Percentiles rank a stretch among this genome's conserved stretches.
Evolutionary conservation across 2,797 vertebrate species (phyloP).

Genomic region (Sphaeramia orbicularis): DNA sequence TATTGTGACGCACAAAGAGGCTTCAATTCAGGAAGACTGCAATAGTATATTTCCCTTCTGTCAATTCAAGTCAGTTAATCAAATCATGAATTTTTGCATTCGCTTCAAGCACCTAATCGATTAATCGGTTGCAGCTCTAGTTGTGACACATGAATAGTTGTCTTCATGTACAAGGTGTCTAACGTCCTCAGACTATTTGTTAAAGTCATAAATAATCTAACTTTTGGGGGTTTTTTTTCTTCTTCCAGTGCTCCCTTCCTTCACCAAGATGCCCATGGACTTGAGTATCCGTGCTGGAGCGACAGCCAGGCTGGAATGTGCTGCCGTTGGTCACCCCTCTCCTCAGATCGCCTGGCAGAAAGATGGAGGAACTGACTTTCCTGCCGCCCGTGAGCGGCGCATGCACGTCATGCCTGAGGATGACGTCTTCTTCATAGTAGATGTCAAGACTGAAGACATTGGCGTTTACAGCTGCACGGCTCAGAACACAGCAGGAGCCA

Average conservation of each 20-base stretch:
- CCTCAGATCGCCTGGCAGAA: slow-evolving; percentile 99
- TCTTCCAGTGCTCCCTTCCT: slow-evolving; percentile 92
- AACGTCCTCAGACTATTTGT: not conserved
- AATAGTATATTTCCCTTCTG: too few species aligned
- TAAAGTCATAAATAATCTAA: not conserved
- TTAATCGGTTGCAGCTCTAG: too few species aligned
- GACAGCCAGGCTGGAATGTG: slow-evolving; percentile 94
- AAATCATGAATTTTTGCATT: too few species aligned
- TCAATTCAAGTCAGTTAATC: too few species aligned
- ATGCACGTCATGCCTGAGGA: slow-evolving; percentile 99
- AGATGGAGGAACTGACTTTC: slow-evolving; percentile 97
- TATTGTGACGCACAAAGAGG: too few species aligned
- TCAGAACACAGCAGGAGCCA: slow-evolving; percentile 94
- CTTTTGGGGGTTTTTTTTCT: not conserved
- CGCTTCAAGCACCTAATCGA: too few species aligned
- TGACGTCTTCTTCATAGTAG: slow-evolving; percentile 97
- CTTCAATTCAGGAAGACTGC: too few species aligned
- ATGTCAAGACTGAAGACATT: slow-evolving; percentile 94
- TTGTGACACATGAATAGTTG: not conserved
- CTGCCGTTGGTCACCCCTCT: slow-evolving; percentile 91
- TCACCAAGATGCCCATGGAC: slow-evolving; percentile 97
- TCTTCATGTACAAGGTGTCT: not conserved
- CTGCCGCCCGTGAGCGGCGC: slow-evolving; percentile 93
- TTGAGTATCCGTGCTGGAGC: slow-evolving; percentile 93
- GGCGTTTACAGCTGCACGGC: slow-evolving; percentile 97